Evolutionary conservation across 2,888 invertebrate species (phyloP).

Genomic region (Oxyteleia sp.): DNA sequence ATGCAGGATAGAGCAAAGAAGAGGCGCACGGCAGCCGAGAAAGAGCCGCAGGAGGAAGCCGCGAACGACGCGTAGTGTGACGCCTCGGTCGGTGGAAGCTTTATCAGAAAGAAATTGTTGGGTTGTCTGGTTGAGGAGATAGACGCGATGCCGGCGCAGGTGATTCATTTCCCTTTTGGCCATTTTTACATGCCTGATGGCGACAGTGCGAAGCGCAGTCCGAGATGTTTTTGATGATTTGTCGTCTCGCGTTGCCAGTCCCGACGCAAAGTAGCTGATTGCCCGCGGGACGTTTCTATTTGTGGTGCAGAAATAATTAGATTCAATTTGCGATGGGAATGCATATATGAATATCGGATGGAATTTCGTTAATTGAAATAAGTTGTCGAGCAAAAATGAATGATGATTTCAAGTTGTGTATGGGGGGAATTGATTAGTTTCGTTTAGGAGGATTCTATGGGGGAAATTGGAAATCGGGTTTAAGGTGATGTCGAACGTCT

Average conservation of each 20-base stretch:
- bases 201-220: constrained; percentile 13
- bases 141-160: constrained; percentile 12
- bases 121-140: constrained; percentile 44
- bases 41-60: constrained; percentile 34
- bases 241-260: constrained; percentile 7
- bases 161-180: constrained; percentile 38
- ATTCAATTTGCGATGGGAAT: constrained; percentile 5
- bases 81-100: constrained; percentile 49
- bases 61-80: constrained; percentile 48
- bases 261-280: neutral
- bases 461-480: no score
- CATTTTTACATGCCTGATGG: constrained; percentile 24
- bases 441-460: no score
- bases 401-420: no score
- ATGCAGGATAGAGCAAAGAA: constrained; percentile 25
- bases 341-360: neutral
- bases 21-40: constrained; percentile 32
- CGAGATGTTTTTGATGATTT: constrained; percentile 34
- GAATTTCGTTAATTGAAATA: neutral
- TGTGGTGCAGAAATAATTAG: neutral
- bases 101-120: constrained; percentile 58
- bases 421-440: no score
- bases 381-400: neutral
- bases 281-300: constrained; percentile 21
- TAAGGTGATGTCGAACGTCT: no score